Evolutionary conservation across 2,113 vertebrate species (phyloP).

Genomic region (Microcebus lehilahytsara): DNA sequence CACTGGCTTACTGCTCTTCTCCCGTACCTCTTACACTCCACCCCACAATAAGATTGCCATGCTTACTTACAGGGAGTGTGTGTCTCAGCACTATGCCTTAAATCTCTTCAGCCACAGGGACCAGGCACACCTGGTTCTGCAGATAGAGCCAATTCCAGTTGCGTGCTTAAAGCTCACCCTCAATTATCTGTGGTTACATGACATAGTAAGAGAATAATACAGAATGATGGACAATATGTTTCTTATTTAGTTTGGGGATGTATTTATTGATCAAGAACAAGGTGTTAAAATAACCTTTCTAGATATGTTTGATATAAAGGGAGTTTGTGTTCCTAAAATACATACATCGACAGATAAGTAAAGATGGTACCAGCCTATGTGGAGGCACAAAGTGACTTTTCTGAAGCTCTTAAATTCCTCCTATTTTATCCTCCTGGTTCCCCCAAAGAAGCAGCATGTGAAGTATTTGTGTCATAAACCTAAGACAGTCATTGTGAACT

Average conservation of each 20-base stretch:
- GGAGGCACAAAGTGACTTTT: neutral
- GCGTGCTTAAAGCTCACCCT: neutral
- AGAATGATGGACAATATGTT: neutral
- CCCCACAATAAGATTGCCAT: neutral
- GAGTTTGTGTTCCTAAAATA: neutral
- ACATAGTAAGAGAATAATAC: neutral
- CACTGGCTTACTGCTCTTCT: neutral
- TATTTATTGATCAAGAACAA: constrained; percentile 8
- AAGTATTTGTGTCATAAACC: neutral
- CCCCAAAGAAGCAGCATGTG: neutral
- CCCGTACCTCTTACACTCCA: neutral
- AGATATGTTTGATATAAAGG: neutral
- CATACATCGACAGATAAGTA: neutral
- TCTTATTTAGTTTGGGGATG: neutral
- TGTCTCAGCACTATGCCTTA: neutral
- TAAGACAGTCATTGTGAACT: neutral
- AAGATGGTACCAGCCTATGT: neutral
- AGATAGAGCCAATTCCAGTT: neutral
- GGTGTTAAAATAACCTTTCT: neutral
- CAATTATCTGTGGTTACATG: neutral
- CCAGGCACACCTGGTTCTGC: neutral
- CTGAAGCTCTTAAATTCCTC: neutral
- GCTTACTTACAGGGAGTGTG: neutral
- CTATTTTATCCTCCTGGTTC: neutral
- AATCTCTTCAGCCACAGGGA: neutral